Evolutionary conservation across 2,888 invertebrate species (phyloP), one percentile per base, ranked within the genome.

Genomic region (Ceraclea dissimilis): DNA sequence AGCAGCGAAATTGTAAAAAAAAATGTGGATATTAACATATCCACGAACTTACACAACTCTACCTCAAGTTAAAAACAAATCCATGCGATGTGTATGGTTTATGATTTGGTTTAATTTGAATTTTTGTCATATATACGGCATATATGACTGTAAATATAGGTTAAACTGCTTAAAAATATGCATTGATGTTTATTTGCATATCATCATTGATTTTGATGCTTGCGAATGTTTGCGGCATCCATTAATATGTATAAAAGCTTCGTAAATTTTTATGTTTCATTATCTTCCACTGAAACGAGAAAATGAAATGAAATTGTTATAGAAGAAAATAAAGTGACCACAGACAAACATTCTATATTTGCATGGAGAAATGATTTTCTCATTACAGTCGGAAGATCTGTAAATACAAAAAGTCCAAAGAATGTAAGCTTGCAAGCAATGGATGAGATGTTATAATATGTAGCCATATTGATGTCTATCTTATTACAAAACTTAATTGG

Each of bases 11-110:
- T 26, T 26, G 26, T 26, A 39, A 39, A 16, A 39, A n/a, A 8
- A 39, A 8, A 13, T 2, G 13, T 39, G 16, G 2, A n/a, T 39
- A 4, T 8, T 39, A 39, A n/a, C 13, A 16, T n/a, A 39, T 39
- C n/a, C 39, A 39, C 5, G 16, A 39, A 26, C 13, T 8, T 11
- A 22, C 26, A 49, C 21, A 19, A 20, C 33, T 57, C 56, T 57
- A 57, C 56, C 56, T 57, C 56, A 57, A 16, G 47, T 57, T 48
- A 34, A 52, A 52, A 51, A 51, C 26, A 16, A 48, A 43, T 43
- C 47, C 51, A 52, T 48, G 17, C 17, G 46, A 47, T 8, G 13
- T 8, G 8, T 26, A 34, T 55, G 55, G 55, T 51, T 43, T 55
- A 55, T 55, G 21, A 51, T 55, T 55, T 55, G 20, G 5, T 31